Evolutionary conservation across 2,888 invertebrate species (phyloP), one percentile per base, ranked within the genome.

Genomic region (Pinctada fucata): DNA sequence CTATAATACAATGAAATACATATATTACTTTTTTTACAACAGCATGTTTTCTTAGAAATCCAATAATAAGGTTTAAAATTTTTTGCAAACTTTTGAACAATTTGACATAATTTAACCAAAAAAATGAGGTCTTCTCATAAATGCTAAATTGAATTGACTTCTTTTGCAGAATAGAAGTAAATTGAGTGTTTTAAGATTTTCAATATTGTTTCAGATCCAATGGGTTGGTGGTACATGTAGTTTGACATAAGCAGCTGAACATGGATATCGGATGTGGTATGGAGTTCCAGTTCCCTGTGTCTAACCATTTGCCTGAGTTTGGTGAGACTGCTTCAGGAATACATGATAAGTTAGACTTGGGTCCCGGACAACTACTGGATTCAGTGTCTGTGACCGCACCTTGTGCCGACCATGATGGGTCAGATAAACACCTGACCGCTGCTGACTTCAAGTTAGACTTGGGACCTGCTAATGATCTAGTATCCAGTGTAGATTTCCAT

Each of bases 401-500:
- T 45, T 78, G 73, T 78, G 48, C 52, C 50, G 67, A 66, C 58
- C 77, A 77, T 72, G 72, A 78, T 16, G 49, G n/a, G 49, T 51
- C 50, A 48, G 77, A 78, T 64, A 77, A 78, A 75, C 80, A 80
- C 78, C 69, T 80, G 2, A 70, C 70, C 64, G 75, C 77, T 45
- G 67, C 77, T 50, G 80, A 80, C 68, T 80, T 80, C 68, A 77
- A 77, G 47, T 67, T 80, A 58, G 80, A 80, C 75, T 75, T 80
- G 8, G 80, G 80, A 75, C 77, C 78, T 50, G 75, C 80, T 8
- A 80, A 78, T 78, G 80, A 80, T 75, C 75, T 80, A 63, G 80
- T 80, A 5, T 78, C 80, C 6, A 73, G 69, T 71, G 48, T 75
- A 71, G 79, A 79, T 71, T 79, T 79, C 52, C 75, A 72, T 3